Evolutionary conservation across 1,140 invertebrate genomes (phyloP).

Genomic region (Tetramorium parvispinum): DNA sequence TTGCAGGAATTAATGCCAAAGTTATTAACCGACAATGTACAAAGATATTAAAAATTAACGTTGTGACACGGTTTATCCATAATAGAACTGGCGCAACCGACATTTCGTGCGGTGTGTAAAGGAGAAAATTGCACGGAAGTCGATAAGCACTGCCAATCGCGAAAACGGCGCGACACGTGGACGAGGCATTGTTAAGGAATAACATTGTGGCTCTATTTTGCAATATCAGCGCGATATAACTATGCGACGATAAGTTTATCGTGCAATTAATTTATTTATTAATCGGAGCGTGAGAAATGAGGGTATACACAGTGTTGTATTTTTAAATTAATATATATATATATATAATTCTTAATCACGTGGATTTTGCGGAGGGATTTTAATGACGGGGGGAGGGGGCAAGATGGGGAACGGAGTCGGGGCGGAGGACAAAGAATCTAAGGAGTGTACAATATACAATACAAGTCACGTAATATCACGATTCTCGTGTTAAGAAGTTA

Average conservation of each 20-base stretch:
- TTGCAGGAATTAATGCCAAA: background rate
- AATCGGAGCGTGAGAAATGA: slow-evolving; percentile 36
- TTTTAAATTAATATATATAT: slow-evolving; percentile 84
- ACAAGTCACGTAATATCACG: slow-evolving; percentile 84
- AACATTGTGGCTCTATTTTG: background rate
- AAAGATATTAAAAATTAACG: slow-evolving; percentile 11
- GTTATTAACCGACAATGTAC: background rate
- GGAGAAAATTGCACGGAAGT: background rate
- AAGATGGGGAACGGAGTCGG: background rate
- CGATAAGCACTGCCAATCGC: slow-evolving; percentile 7
- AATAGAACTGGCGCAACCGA: background rate
- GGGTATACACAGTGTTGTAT: slow-evolving; percentile 76
- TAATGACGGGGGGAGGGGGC: slow-evolving; percentile 14
- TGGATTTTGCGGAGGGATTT: slow-evolving; percentile 75
- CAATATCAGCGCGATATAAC: slow-evolving; percentile 1
- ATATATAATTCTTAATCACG: slow-evolving; percentile 82
- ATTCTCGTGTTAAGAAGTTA: slow-evolving; percentile 67
- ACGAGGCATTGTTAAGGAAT: background rate
- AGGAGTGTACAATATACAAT: slow-evolving; percentile 85
- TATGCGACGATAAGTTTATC: slow-evolving; percentile 30
- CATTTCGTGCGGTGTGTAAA: background rate
- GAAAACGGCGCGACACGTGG: background rate
- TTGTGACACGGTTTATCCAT: background rate
- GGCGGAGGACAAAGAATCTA: slow-evolving; percentile 71
- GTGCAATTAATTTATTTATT: slow-evolving; percentile 47